A percentile compares a stretch with the other conserved stretches of the same genome.
phyloP scores from a whole-genome alignment of 2,888 invertebrate species.

The Lochmaea capreae region DNA sequence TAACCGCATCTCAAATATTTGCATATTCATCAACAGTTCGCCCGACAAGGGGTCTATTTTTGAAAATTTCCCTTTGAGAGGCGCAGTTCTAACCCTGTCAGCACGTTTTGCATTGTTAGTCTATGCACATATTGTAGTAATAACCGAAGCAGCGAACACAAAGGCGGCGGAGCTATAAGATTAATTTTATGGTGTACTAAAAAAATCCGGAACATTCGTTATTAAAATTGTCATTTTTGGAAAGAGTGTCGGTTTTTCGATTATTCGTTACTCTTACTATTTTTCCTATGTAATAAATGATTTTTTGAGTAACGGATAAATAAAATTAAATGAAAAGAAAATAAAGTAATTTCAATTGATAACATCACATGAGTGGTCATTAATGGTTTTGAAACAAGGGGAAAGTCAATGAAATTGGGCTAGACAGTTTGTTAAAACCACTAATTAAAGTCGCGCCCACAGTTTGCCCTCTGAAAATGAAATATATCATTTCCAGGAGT shows the following conservation, averaged over 20 bases:
- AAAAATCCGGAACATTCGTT: neutral
- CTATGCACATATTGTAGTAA: neutral
- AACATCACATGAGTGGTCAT: too few relatives aligned
- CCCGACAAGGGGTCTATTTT: neutral
- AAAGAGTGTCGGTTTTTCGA: neutral
- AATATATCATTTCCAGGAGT: too few relatives aligned
- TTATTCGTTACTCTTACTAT: too few relatives aligned
- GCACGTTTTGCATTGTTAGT: conserved; percentile 14
- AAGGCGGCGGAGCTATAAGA: neutral
- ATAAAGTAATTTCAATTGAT: too few relatives aligned
- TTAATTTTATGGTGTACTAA: neutral
- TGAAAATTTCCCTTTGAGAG: conserved; percentile 16
- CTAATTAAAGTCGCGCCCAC: too few relatives aligned
- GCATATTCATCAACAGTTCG: conserved; percentile 13
- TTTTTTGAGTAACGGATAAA: too few relatives aligned
- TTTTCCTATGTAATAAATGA: too few relatives aligned
- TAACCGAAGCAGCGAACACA: conserved; percentile 8
- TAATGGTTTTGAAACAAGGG: too few relatives aligned
- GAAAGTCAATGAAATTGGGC: too few relatives aligned
- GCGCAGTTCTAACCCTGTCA: neutral
- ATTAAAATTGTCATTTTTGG: neutral
- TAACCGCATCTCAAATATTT: conserved; percentile 5
- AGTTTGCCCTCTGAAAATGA: too few relatives aligned
- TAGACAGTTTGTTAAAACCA: too few relatives aligned
- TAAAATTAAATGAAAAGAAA: too few relatives aligned